Conservation (phyloP, 2,113 vertebrate species). For the Choloepus hoffmanni region DNA sequence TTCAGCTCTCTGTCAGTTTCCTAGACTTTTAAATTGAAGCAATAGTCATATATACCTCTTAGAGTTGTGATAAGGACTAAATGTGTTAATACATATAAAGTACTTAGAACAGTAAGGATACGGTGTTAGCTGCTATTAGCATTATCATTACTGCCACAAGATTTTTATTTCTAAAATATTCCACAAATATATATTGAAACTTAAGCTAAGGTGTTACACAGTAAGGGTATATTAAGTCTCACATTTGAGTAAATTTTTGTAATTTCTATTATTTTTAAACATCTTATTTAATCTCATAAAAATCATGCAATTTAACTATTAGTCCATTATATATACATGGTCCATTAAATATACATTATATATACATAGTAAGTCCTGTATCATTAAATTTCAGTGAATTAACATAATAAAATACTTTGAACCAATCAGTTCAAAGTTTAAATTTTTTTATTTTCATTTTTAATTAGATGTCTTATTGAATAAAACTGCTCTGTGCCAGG, state of each 20-base stretch:
- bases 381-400: not conserved
- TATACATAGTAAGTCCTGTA: not conserved
- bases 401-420: not conserved
- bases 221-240: not conserved
- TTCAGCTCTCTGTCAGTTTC: not conserved
- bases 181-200: not conserved
- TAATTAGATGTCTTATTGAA: not conserved
- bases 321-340: not conserved
- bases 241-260: not conserved
- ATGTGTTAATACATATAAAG: not conserved
- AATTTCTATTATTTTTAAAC: not conserved
- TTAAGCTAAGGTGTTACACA: not conserved
- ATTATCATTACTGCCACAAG: not conserved
- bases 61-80: not conserved
- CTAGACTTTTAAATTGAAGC: not conserved
- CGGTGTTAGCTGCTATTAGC: not conserved
- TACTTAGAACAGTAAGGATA: not conserved
- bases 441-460: not conserved
- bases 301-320: not conserved
- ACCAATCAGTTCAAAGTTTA: not conserved
- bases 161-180: not conserved
- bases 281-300: not conserved
- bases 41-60: not conserved
- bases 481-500: not conserved
- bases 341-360: not conserved